Evolutionary conservation across 2,888 invertebrate genomes (phyloP), one percentile per base, ranked within the genome.

Genomic region (Mythimna loreyi): DNA sequence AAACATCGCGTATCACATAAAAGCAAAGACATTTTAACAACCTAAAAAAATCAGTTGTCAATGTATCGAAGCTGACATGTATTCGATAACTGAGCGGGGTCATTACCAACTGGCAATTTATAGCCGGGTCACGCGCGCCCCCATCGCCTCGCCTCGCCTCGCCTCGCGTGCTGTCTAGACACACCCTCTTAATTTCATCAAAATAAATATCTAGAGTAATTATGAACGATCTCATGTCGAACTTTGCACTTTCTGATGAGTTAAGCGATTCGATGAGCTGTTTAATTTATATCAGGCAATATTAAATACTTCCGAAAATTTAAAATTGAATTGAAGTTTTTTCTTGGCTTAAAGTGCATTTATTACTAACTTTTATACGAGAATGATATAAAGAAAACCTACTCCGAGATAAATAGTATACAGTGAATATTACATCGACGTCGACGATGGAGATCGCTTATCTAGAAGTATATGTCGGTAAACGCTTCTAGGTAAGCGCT

Each of bases 61-160:
- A 70, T 81, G 62, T 75, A 62, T 68, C 72, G 65, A 72, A 84
- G 62, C 71, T 84, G 73, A 78, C 73, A 65, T 80, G 67, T 73
- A 74, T 69, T 79, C 80, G 78, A 76, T 83, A 80, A 74, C 77
- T 75, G 65, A 71, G 74, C 62, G 69, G 72, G 75, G 80, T 80
- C 83, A 84, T 80, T 80, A 84, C 72, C 75, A 74, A 80, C 69
- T 52, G 66, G 58, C 72, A 72, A 76, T 84, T 78, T 71, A 77
- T 68, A 84, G 66, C 66, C 80, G 64, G 67, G 73, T 85, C 84
- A 84, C 84, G 84, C 68, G 72, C 81, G 85, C 75, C 72, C 72
- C 68, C 65, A 66, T 75, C 72, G 74, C 72, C 60, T 63, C 64
- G 61, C 76, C 71, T 81, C 72, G 65, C 68, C 61, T 71, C 72